phyloP scores from a whole-genome alignment of 1,140 invertebrate species.

The Trachymyrmex cornetzi region DNA sequence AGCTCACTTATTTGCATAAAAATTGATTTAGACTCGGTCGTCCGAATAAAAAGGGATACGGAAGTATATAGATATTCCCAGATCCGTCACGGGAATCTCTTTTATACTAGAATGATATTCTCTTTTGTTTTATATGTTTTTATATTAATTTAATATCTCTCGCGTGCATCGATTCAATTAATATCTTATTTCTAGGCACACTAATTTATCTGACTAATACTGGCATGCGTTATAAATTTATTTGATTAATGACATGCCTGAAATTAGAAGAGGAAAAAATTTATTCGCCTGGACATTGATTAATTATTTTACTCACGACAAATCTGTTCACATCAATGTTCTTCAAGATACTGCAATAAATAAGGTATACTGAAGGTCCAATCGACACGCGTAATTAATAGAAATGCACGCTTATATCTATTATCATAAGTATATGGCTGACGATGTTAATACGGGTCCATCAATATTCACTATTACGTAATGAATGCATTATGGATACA shows the following conservation, averaged over 20 bases:
- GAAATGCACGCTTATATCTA: constrained; percentile 30
- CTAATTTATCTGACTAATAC: too few relatives aligned
- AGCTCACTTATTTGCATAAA: constrained; percentile 72
- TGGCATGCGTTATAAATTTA: not conserved
- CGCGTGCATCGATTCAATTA: not conserved
- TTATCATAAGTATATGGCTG: constrained; percentile 49
- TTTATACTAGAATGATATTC: constrained; percentile 31
- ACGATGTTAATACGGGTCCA: constrained; percentile 34
- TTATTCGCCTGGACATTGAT: not conserved
- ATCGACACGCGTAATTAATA: constrained; percentile 40
- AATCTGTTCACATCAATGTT: not conserved
- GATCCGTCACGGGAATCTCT: constrained; percentile 66
- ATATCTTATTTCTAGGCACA: not conserved
- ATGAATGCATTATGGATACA: constrained; percentile 28
- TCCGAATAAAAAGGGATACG: constrained; percentile 20
- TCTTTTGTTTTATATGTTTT: constrained; percentile 61
- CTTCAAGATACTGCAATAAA: not conserved
- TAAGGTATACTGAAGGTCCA: not conserved
- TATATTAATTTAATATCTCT: not conserved
- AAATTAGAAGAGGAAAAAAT: not conserved
- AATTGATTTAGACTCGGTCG: constrained; percentile 69
- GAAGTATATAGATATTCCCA: constrained; percentile 13
- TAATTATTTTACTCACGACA: not conserved
- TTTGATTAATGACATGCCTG: not conserved
- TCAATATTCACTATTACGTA: constrained; percentile 49